Base-by-base conservation (phyloP, 2,888 invertebrate species). In the Baccha elongata region DNA sequence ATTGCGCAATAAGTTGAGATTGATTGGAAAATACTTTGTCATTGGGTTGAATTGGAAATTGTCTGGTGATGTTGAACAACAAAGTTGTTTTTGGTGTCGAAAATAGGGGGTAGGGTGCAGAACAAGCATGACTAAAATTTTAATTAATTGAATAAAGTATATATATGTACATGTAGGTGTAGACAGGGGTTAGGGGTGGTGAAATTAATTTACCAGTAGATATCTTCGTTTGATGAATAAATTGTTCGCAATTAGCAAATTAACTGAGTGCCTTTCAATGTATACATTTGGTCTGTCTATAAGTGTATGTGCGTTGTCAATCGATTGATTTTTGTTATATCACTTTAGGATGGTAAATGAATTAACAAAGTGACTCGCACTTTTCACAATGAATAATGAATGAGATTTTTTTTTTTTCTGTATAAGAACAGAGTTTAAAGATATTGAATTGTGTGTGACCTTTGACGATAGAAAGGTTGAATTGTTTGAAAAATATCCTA, bases 11-110 rank as follows among this genome's bases (percentile, higher is more conserved):
- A 83, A 78, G 83, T 83, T 72, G 78, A 83, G 83, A 83, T 83
- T 83, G 83, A 83, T 83, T 83, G 68, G 72, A 83, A 83, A 83
- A 83, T 83, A 83, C 83, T 83, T 83, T 73, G 72, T 83, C 83
- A 83, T 78, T 73, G 68, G 68, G 68, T 72, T 78, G 83, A 78
- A 83, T 83, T 78, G 83, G 55, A 83, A 78, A 78, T 78, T 64
- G 72, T 68, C 83, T 67, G 62, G 10, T 67, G 62, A 13, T 52
- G 60, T 35, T 23, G 26, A 32, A 32, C 50, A 37, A 42, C 67
- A 67, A 15, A 48, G 79, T 73, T 62, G 74, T 60, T 19, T 19
- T 50, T 46, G n/a, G n/a, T n/a, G 35, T 23, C 42, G 10, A 58
- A 58, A 19, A 44, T 2, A n/a, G 26, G 23, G 52, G 69, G 53